Percentiles rank a stretch among this genome's conserved stretches.
These are phyloP conservation scores for Epinephelus awoara DNA, from an alignment of 2,797 vertebrate genomes.

Conservation along the genomic window DNA sequence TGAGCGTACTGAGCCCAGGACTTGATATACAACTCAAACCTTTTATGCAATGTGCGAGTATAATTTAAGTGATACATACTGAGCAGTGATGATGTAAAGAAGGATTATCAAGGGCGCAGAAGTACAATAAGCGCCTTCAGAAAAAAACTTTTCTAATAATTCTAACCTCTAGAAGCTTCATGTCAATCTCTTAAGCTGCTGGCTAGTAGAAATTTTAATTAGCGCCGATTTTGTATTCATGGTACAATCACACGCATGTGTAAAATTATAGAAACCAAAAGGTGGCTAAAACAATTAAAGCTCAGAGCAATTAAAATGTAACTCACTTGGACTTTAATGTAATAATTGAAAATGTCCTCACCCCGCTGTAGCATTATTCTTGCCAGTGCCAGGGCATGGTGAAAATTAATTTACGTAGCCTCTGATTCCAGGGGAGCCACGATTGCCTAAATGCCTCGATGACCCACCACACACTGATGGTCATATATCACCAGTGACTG, in stretches of 20 bases:
- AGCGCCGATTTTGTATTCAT: conserved; percentile 54
- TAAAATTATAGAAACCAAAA: conserved; percentile 62
- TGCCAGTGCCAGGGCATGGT: conserved; percentile 21
- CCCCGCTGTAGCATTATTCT: conserved; percentile 17
- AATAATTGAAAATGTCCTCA: conserved; percentile 65
- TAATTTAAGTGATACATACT: background rate
- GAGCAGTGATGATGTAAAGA: conserved; percentile 17
- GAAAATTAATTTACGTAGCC: conserved; percentile 70
- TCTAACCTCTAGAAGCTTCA: conserved; percentile 27
- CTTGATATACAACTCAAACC: background rate
- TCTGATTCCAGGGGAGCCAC: conserved; percentile 54
- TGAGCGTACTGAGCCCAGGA: background rate
- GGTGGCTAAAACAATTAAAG: conserved; percentile 74
- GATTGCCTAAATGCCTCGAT: conserved; percentile 54
- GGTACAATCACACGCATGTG: conserved; percentile 41
- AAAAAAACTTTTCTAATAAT: conserved; percentile 26
- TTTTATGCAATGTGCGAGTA: background rate
- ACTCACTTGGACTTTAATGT: conserved; percentile 64
- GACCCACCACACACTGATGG: conserved; percentile 64
- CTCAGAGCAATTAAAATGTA: conserved; percentile 64
- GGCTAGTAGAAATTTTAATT: conserved; percentile 58
- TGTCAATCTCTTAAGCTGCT: conserved; percentile 31
- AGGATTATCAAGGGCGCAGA: conserved; percentile 26
- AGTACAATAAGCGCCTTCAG: conserved; percentile 38
- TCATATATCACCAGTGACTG: conserved; percentile 81